phyloP scores from a whole-genome alignment of 1,140 invertebrate genomes.

The Penaeus indicus region DNA sequence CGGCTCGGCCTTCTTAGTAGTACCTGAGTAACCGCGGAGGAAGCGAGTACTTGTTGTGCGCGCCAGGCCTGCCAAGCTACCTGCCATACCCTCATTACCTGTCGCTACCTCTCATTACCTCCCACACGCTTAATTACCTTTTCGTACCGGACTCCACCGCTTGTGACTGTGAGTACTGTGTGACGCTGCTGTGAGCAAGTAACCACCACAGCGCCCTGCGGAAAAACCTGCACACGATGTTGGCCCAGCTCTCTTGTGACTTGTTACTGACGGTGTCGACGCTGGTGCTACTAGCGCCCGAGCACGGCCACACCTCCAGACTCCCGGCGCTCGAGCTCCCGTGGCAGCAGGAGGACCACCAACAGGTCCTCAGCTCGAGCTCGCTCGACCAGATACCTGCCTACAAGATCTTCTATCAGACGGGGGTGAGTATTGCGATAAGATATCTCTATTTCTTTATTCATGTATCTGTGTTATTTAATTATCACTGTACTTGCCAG shows the following conservation, averaged over 20 bases:
- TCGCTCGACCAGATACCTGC: neutral
- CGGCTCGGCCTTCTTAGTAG: slow-evolving; percentile 4
- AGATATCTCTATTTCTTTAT: too few relatives aligned
- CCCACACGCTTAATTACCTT: neutral
- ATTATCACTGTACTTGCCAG: too few relatives aligned
- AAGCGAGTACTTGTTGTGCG: neutral
- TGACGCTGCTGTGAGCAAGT: too few relatives aligned
- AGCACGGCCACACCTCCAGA: slow-evolving; percentile 21
- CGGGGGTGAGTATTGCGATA: neutral
- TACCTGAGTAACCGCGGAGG: slow-evolving; percentile 30
- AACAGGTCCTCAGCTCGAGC: neutral
- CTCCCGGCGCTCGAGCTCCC: slow-evolving; percentile 5
- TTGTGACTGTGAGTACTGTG: too few relatives aligned
- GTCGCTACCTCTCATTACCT: slow-evolving; percentile 5
- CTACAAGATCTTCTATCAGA: slow-evolving; percentile 30
- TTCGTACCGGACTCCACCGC: too few relatives aligned
- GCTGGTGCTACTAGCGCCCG: neutral
- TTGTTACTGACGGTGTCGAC: slow-evolving; percentile 5
- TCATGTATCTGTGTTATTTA: too few relatives aligned
- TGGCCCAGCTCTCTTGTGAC: neutral
- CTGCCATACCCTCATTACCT: neutral
- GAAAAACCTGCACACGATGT: neutral
- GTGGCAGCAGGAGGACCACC: neutral
- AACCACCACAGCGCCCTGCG: too few relatives aligned
- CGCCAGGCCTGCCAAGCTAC: neutral